Percentiles rank a stretch among this genome's conserved stretches.
phyloP scores from a whole-genome alignment of 1,140 invertebrate genomes.

The Dendrolimus punctatus region DNA sequence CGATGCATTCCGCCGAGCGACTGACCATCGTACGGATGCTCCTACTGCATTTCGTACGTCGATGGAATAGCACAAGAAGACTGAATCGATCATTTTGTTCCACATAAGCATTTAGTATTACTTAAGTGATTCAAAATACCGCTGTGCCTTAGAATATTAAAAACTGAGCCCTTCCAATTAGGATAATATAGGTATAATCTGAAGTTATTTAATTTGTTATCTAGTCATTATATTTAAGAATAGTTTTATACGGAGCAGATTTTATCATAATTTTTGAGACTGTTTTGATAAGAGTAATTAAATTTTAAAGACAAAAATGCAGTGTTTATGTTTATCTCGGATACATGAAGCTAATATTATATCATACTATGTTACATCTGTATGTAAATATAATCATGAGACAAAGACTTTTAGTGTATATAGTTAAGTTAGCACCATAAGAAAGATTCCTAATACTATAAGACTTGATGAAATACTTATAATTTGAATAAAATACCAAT shows the following conservation, averaged over 20 bases:
- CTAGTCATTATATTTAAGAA: slow-evolving; percentile 62
- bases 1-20: slow-evolving; percentile 59
- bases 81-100: slow-evolving; percentile 56
- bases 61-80: slow-evolving; percentile 58
- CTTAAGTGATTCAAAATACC: slow-evolving; percentile 44
- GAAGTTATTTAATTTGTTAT: slow-evolving; percentile 52
- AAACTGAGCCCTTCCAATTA: slow-evolving; percentile 43
- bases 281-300: no score
- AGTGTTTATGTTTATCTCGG: no score
- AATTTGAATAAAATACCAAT: slow-evolving; percentile 36
- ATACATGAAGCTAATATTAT: no score
- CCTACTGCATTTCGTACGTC: slow-evolving; percentile 51
- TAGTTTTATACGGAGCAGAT: slow-evolving; percentile 14
- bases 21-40: slow-evolving; percentile 46
- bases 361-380: no score
- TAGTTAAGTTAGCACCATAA: slow-evolving; percentile 55
- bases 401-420: slow-evolving; percentile 61
- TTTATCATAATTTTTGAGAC: not conserved
- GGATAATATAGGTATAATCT: slow-evolving; percentile 21
- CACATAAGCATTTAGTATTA: slow-evolving; percentile 58
- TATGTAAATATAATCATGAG: slow-evolving; percentile 24
- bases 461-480: slow-evolving; percentile 37
- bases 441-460: slow-evolving; percentile 66
- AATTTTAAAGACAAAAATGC: no score
- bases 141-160: slow-evolving; percentile 57